Evolutionary conservation across 30 jellyfish, hydroid and myxozoan species (phyloP), one percentile per base, ranked within the genome.

Genomic region (Rhopilema esculentum): DNA sequence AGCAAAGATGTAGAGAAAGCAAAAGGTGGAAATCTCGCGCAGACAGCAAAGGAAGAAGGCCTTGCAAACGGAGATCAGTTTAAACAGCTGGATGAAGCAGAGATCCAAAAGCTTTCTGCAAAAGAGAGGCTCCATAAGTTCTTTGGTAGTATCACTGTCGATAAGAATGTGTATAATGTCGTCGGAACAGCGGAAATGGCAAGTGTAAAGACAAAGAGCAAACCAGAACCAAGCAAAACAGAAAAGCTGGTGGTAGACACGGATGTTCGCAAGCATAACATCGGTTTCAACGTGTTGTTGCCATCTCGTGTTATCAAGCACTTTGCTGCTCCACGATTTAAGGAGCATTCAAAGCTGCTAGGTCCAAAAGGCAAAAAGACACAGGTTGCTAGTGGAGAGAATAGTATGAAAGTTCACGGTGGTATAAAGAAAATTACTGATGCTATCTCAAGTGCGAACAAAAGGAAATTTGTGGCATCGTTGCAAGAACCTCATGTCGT

Each of bases 131-230:
- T 92, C 49, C 98, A 93, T 70, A 89, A 88, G 78, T 93, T 93
- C 84, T 88, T 88, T 73, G 98, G 98, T 40, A 86, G 89, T 66
- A 84, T 93, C 26, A 69, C 82, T 74, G 92, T 93, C 40, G 97
- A 93, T 67, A 89, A 84, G 72, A 89, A 91, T 31, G 53, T 69
- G 27, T 93, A 89, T 48, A 82, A 72, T 33, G 95, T 93, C 40
- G 84, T 81, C 15, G 98, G 98, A 9, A 93, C 97, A 27, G 98
- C 98, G 12, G 91, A 88, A 9, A 94, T 88, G 77, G 97, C 89
- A 4, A 61, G 48, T 61, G 61, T 79, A 6, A 71, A 26, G 15
- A 70, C 20, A 29, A 19, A 49, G 25, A 52, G 82, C 51, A 64
- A 51, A 28, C 75, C 71, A 50, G 82, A 68, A 66, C 32, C 62